Evolutionary conservation across 1,140 invertebrate species (phyloP), one percentile per base, ranked within the genome.

Genomic region (Lordiphosa clarofinis): DNA sequence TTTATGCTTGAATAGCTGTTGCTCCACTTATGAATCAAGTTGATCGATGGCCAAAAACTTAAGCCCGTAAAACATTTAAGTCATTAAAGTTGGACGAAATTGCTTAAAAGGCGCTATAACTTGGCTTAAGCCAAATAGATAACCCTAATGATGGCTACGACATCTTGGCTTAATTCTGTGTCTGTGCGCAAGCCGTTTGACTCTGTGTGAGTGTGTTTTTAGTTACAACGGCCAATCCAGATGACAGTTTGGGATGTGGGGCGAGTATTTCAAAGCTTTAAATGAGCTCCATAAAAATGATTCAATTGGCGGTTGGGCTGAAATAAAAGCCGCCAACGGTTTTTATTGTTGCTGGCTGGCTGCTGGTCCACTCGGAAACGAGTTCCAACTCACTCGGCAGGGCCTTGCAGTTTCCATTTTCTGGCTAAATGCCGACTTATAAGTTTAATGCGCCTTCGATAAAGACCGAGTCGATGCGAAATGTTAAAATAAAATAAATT

Each of bases 401-500:
- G 70, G 70, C 52, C 44, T 53, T 59, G 68, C 68, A 74, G 64
- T 60, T 55, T 64, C 59, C 42, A 47, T 42, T 64, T 57, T 53
- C 63, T 50, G 55, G 12, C 55, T 74, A 84, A 84, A 78, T 67
- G 73, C 58, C 64, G 78, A 69, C 67, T 73, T 82, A 84, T 78
- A 82, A 73, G 63, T 69, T 84, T 78, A 84, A 82, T 69, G 73
- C 73, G 63, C 46, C 63, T 61, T 55, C 59, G 78, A 76, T 84
- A 72, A 69, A 69, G 64, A 63, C 72, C 42, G 33, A 31, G 24
- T 15, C 53, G 65, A 86, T 84, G 78, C 78, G 78, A 84, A 84
- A 84, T 84, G 78, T 78, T 78, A 84, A 84, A 84, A 84, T 84
- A 86, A 84, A 84, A 84, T 57, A 78, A 84, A 84, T 84, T 84